Conservation (phyloP, 2,797 vertebrate genomes). For the Pseudochirops cupreus region DNA sequence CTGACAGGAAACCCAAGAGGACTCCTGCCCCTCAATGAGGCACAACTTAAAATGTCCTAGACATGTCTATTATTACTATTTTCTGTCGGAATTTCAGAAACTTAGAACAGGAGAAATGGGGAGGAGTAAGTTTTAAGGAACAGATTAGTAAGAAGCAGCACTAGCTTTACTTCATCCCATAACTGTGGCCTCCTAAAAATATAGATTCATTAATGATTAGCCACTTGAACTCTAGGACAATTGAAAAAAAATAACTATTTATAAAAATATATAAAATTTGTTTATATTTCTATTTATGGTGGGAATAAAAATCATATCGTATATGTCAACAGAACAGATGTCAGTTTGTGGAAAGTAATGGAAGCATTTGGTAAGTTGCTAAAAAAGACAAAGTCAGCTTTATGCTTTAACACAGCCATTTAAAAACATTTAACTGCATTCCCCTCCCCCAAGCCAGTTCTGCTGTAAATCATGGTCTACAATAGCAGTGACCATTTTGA, state of each 20-base stretch:
- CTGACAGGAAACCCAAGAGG: neutral
- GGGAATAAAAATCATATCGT: neutral
- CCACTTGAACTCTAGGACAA: neutral
- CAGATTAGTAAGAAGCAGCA: neutral
- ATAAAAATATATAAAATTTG: neutral
- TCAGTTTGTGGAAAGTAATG: conserved; percentile 3
- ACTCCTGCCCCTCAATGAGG: neutral
- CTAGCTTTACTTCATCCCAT: neutral
- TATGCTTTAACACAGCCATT: conserved; percentile 19
- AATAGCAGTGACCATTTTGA: conserved; percentile 46
- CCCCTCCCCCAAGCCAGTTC: conserved; percentile 16
- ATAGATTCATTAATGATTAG: neutral
- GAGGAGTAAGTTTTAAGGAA: neutral
- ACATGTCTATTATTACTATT: neutral
- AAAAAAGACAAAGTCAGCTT: conserved; percentile 32
- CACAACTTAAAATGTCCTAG: neutral
- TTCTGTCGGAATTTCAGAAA: neutral
- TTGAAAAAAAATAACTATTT: conserved; percentile 25
- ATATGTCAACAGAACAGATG: neutral
- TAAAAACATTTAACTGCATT: conserved; percentile 2
- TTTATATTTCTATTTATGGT: neutral
- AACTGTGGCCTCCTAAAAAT: neutral
- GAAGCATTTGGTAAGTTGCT: conserved; percentile 38
- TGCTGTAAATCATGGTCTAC: conserved; percentile 57
- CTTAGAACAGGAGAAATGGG: neutral